Conservation (phyloP, 2,797 vertebrate genomes). For the Macrochelys suwanniensis region DNA sequence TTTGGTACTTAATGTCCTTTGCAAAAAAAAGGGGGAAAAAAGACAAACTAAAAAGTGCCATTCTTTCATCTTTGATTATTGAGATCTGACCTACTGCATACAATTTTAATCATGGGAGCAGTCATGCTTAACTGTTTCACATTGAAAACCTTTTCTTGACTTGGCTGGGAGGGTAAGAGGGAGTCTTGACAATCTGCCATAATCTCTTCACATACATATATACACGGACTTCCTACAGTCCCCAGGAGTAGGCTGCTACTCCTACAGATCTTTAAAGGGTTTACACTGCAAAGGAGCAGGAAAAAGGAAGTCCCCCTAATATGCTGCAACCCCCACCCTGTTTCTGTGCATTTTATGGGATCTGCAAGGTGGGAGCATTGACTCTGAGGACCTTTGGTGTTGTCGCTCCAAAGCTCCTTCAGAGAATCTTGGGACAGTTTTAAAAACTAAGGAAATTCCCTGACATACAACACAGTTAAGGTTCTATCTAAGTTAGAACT, state of each 20-base stretch:
- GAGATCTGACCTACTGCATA: not conserved
- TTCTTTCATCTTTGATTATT: not conserved
- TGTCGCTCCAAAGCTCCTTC: not conserved
- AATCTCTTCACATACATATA: not conserved
- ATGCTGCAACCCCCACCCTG: not conserved
- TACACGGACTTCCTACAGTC: not conserved
- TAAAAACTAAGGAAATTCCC: not conserved
- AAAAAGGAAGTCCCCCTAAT: not conserved
- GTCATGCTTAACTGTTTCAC: not conserved
- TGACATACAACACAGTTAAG: not conserved
- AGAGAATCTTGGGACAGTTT: not conserved
- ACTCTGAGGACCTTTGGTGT: not conserved
- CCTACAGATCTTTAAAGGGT: not conserved
- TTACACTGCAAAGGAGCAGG: not conserved
- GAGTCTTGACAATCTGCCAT: not conserved
- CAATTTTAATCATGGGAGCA: not conserved
- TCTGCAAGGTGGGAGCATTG: not conserved
- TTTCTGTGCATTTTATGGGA: not conserved
- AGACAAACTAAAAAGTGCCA: not conserved
- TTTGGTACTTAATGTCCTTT: not conserved
- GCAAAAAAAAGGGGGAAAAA: not conserved
- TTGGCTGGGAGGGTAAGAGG: not conserved
- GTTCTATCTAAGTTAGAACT: not conserved
- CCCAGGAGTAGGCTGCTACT: not conserved
- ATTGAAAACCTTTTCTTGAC: not conserved